Conservation (phyloP, 2,113 vertebrate species). For the Aramus guarauna region DNA sequence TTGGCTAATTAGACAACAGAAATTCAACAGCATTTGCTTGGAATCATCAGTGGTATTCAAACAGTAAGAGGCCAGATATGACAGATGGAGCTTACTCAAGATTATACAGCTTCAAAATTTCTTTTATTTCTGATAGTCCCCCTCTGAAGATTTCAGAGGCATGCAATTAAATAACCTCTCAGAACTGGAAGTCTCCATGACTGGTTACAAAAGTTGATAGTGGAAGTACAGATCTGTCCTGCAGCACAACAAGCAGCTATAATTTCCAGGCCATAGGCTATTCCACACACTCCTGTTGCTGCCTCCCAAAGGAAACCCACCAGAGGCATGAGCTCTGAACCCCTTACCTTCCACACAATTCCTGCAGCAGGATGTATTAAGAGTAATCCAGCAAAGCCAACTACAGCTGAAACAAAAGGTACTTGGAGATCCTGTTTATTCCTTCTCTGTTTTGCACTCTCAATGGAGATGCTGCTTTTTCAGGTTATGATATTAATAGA, state of each 20-base stretch:
- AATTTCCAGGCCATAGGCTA: background rate
- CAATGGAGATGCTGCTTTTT: background rate
- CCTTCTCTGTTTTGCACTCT: background rate
- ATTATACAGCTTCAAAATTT: constrained; percentile 24
- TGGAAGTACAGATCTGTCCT: background rate
- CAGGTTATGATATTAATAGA: background rate
- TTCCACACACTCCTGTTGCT: background rate
- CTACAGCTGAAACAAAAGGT: background rate
- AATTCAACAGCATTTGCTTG: constrained; percentile 59
- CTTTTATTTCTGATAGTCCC: background rate
- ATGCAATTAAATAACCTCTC: background rate
- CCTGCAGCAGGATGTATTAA: background rate
- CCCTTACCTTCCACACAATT: accelerated
- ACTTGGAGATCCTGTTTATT: background rate
- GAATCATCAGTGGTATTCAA: constrained; percentile 26
- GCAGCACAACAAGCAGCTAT: background rate
- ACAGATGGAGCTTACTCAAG: constrained; percentile 59
- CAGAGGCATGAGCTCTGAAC: background rate
- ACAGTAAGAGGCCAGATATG: constrained; percentile 61
- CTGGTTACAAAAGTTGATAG: background rate
- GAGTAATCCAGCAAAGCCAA: background rate
- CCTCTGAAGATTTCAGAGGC: background rate
- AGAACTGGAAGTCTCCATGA: background rate
- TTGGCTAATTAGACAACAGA: constrained; percentile 66
- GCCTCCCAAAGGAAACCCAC: background rate